Evolutionary conservation across 2,113 vertebrate species (phyloP).

Genomic region (Oostethus manadensis): DNA sequence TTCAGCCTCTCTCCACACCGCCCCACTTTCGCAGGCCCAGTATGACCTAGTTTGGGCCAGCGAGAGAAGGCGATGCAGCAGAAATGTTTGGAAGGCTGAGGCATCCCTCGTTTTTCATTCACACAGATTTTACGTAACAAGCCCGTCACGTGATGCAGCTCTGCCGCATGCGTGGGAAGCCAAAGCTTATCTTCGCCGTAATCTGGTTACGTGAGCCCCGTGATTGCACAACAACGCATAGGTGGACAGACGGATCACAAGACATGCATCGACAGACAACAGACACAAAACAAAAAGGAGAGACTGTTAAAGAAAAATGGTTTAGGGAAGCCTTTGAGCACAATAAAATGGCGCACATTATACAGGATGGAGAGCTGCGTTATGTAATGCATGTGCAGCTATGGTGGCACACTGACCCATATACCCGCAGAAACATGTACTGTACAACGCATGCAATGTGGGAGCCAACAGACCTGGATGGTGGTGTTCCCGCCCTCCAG

Average conservation of each 20-base stretch:
- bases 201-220: constrained; percentile 64
- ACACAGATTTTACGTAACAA: constrained; percentile 69
- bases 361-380: constrained; percentile 1
- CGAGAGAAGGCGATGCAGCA: constrained; percentile 39
- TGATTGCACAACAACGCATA: constrained; percentile 51
- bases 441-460: constrained; percentile 6
- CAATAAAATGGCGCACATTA: constrained; percentile 5
- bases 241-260: constrained; percentile 16
- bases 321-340: not conserved
- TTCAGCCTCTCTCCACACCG: constrained; percentile 58
- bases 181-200: constrained; percentile 57
- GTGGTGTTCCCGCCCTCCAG: constrained; percentile 96
- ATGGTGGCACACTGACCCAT: constrained; percentile 56
- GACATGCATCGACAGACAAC: not conserved
- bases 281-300: not conserved
- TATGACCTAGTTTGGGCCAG: constrained; percentile 65
- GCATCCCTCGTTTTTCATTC: constrained; percentile 74
- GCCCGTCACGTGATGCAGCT: constrained; percentile 62
- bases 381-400: constrained; percentile 27
- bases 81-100: constrained; percentile 70
- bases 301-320: not conserved
- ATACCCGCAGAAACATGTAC: constrained; percentile 16
- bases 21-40: constrained; percentile 63
- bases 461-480: constrained; percentile 82
- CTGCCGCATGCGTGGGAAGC: constrained; percentile 63